Conservation (phyloP, 2,797 vertebrate genomes). For the Lacerta agilis region DNA sequence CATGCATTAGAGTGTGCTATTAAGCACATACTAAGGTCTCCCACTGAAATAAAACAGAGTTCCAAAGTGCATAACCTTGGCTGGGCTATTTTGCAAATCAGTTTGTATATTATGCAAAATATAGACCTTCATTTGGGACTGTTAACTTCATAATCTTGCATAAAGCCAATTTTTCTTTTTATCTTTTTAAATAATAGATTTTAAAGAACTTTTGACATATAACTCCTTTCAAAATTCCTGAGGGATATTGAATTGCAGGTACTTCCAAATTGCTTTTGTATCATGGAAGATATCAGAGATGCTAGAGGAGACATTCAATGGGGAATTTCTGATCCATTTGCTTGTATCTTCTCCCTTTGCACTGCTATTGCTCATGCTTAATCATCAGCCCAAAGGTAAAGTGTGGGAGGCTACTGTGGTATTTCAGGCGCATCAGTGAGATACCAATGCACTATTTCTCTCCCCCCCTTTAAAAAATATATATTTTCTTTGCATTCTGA, state of each 20-base stretch:
- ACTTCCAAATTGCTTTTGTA: background rate
- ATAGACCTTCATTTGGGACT: background rate
- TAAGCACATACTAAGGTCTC: background rate
- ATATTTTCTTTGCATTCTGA: constrained; percentile 15
- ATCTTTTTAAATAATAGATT: no score
- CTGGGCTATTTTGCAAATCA: background rate
- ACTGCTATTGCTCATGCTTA: background rate
- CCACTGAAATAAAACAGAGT: background rate
- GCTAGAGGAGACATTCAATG: background rate
- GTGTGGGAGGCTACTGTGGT: background rate
- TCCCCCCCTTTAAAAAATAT: background rate
- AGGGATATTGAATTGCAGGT: background rate
- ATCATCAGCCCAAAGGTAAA: constrained; percentile 6
- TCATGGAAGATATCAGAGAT: background rate
- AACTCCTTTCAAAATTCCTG: background rate
- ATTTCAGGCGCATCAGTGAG: background rate
- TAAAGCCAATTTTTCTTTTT: background rate
- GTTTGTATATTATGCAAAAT: background rate
- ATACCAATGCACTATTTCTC: background rate
- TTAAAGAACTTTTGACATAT: background rate
- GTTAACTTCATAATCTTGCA: background rate
- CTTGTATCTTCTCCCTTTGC: background rate
- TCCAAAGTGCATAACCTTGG: background rate
- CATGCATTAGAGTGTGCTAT: background rate
- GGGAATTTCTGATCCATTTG: background rate